phyloP scores from a whole-genome alignment of 2,888 invertebrate genomes.

The Peribatodes rhomboidaria region DNA sequence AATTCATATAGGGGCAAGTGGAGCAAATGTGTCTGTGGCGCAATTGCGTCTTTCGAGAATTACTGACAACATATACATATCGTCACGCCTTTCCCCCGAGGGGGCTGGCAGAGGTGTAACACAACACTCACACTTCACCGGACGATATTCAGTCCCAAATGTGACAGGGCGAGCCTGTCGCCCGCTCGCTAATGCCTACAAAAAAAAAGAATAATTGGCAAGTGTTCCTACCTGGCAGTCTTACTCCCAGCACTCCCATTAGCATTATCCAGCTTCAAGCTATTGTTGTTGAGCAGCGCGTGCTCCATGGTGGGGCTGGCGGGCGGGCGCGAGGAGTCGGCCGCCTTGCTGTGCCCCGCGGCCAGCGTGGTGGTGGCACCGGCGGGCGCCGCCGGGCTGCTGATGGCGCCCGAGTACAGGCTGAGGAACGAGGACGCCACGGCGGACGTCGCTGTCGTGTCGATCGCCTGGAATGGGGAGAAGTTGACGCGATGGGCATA shows the following conservation, averaged over 20 bases:
- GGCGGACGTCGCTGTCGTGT: slow-evolving; percentile 87
- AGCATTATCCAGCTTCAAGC: slow-evolving; percentile 79
- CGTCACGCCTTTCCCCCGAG: too few relatives aligned
- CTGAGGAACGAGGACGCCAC: slow-evolving; percentile 83
- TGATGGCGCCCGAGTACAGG: slow-evolving; percentile 81
- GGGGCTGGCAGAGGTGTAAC: too few relatives aligned
- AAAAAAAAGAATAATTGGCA: not conserved
- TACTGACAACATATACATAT: too few relatives aligned
- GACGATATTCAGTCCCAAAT: too few relatives aligned
- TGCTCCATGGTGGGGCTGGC: slow-evolving; percentile 75
- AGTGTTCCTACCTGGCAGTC: slow-evolving; percentile 68
- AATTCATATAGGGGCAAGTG: too few relatives aligned
- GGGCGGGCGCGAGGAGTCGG: slow-evolving; percentile 73
- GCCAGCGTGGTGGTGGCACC: slow-evolving; percentile 62
- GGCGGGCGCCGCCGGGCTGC: slow-evolving; percentile 75
- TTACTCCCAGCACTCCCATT: slow-evolving; percentile 83
- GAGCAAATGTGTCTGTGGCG: too few relatives aligned
- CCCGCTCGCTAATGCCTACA: too few relatives aligned
- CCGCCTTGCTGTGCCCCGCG: slow-evolving; percentile 72
- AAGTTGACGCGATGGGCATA: too few relatives aligned
- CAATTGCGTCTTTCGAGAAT: too few relatives aligned
- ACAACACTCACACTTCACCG: too few relatives aligned
- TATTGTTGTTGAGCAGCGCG: slow-evolving; percentile 77
- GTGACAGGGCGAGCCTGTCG: too few relatives aligned
- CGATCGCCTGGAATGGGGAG: slow-evolving; percentile 77